Evolutionary conservation across 2,797 vertebrate genomes (phyloP), one percentile per base, ranked within the genome.

Genomic region (Sebastes alutus): DNA sequence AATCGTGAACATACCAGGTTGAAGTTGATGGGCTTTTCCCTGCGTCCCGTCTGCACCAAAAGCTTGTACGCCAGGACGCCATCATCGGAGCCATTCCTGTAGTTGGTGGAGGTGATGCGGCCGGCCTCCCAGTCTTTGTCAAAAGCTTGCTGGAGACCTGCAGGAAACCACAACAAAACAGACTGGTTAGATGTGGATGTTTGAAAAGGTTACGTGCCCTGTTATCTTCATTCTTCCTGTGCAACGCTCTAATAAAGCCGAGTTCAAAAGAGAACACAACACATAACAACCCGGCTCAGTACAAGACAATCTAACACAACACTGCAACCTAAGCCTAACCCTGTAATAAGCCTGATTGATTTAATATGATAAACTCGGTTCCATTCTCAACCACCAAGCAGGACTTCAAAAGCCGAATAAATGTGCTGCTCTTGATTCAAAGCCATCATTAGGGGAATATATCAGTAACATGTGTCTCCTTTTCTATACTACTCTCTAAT

Each of bases 11-110:
- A 55, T 92, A 99, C 98, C 97, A 96, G 97, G 91, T 94, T 97
- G 85, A 97, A 88, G 92, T 98, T 97, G 84, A 98, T 95, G 72
- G 98, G 97, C 85, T 97, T 99, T n/a, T 98, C 97, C 11, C 96
- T 94, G 85, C 96, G 97, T 87, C 98, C 98, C 0, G 98, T 99
- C 92, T 99, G 98, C 79, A 99, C 97, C 90, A 99, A 88, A 62
- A 99, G 97, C 78, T 99, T 99, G 91, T 99, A 99, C 59, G 98
- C 99, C 84, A 99, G 93, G 72, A 99, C 95, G 2, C 97, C 97
- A 49, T 98, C 97, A 0, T 99, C 97, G 0, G 98, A 99, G 84
- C 97, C 99, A 12, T 99, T 99, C 90, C 93, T 97, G 60, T 98
- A 99, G 95, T 88, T 97, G 93, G 91, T 96, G 75, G 92, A 94